These are phyloP conservation scores for Anguilla japonica DNA, from an alignment of 2,113 vertebrate genomes.

Conservation along the genomic window DNA sequence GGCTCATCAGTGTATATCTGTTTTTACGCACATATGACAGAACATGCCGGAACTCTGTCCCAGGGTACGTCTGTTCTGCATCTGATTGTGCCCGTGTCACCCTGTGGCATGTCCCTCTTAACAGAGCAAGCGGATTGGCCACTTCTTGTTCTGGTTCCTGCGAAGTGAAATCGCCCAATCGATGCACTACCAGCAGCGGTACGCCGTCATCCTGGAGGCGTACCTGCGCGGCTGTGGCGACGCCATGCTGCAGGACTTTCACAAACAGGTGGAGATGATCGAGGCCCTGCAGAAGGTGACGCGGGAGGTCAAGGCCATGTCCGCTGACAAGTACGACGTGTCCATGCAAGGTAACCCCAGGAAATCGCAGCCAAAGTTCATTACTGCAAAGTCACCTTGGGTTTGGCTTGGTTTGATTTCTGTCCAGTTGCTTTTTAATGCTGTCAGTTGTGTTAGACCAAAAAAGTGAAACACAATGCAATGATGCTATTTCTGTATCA, in stretches of 20 bases:
- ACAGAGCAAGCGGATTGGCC: constrained; percentile 95
- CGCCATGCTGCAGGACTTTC: constrained; percentile 88
- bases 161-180: constrained; percentile 98
- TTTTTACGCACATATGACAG: too few species aligned
- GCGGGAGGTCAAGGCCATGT: constrained; percentile 88
- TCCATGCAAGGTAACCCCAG: constrained; percentile 85
- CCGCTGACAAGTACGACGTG: constrained; percentile 91
- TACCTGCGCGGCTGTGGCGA: constrained; percentile 92
- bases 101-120: neutral
- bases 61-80: too few species aligned
- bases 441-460: neutral
- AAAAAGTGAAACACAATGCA: neutral
- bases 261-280: constrained; percentile 89
- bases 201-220: constrained; percentile 91
- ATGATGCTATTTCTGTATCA: neutral
- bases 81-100: neutral
- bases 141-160: constrained; percentile 98
- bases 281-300: constrained; percentile 92
- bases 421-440: too few species aligned
- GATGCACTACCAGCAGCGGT: constrained; percentile 95
- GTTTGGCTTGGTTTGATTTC: too few species aligned
- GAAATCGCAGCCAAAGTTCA: neutral
- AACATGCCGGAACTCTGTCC: too few species aligned
- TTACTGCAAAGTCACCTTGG: neutral
- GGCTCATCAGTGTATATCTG: too few species aligned